phyloP scores from a whole-genome alignment of 2,113 vertebrate species.

The Nothocercus nigrocapillus region DNA sequence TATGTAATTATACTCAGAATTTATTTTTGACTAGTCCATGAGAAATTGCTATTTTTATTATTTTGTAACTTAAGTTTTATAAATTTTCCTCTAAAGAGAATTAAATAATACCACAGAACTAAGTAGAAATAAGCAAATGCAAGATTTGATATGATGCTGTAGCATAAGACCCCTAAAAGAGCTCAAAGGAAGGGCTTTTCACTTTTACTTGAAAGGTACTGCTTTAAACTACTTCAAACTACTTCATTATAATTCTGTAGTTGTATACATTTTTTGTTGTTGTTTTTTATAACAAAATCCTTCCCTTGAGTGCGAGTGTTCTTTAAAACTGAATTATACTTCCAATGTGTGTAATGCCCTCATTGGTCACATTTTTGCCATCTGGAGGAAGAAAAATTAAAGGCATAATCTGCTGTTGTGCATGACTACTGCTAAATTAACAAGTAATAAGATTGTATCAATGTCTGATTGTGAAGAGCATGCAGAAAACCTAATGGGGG shows the following conservation, averaged over 20 bases:
- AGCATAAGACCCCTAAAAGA: background rate
- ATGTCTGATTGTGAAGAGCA: background rate
- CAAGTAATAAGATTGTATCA: background rate
- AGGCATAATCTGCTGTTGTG: background rate
- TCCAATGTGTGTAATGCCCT: background rate
- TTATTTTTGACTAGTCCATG: background rate
- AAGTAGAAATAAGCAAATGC: background rate
- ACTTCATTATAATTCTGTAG: conserved; percentile 39
- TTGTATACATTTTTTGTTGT: conserved; percentile 46
- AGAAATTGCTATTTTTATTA: background rate
- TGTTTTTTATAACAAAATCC: conserved; percentile 40
- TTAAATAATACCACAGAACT: background rate
- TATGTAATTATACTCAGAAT: accelerated
- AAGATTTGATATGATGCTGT: background rate
- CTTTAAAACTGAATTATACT: conserved; percentile 34
- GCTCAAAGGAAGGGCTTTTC: background rate
- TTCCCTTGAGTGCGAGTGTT: conserved; percentile 36
- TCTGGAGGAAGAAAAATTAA: conserved; percentile 58
- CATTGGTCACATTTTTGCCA: conserved; percentile 63
- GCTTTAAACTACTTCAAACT: conserved; percentile 49
- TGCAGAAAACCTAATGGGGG: background rate
- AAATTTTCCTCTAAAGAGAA: background rate
- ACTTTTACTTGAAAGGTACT: conserved; percentile 39
- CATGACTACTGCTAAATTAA: background rate
- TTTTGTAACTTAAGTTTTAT: background rate